Conservation (phyloP, 92 coral and sea anemone species). For the Siderastrea radians region DNA sequence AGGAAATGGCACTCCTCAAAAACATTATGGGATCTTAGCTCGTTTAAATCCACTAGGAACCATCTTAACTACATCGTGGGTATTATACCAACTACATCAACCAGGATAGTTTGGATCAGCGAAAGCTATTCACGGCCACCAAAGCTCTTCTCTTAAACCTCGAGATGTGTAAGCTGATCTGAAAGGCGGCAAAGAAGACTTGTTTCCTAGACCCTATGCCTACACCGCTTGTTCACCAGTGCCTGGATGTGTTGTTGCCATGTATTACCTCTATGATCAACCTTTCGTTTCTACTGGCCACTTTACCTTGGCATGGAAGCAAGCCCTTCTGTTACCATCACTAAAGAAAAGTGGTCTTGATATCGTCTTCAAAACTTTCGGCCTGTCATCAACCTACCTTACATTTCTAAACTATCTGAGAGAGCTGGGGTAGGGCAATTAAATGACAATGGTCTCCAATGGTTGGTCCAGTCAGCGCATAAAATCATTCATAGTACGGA, state of each 20-base stretch:
- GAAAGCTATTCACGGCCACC: constrained; percentile 32
- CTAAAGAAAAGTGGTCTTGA: constrained; percentile 62
- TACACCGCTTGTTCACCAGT: constrained; percentile 41
- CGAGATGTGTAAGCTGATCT: constrained; percentile 23
- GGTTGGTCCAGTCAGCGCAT: constrained; percentile 41
- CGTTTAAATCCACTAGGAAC: constrained; percentile 23
- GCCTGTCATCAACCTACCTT: constrained; percentile 69
- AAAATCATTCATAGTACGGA: constrained; percentile 61
- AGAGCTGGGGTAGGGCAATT: constrained; percentile 62
- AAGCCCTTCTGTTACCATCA: constrained; percentile 66
- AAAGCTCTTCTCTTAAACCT: constrained; percentile 28
- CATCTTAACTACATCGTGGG: constrained; percentile 29
- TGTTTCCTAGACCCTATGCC: constrained; percentile 44
- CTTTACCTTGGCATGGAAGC: constrained; percentile 62
- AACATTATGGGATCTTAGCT: constrained; percentile 14
- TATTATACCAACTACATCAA: constrained; percentile 43
- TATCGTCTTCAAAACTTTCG: constrained; percentile 58
- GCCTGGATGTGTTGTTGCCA: constrained; percentile 46
- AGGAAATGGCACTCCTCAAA: constrained; percentile 40
- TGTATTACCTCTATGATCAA: constrained; percentile 62
- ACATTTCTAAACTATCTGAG: constrained; percentile 59
- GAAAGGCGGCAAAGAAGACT: constrained; percentile 23
- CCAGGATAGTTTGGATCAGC: constrained; percentile 33
- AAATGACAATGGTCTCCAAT: constrained; percentile 32
- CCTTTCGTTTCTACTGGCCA: constrained; percentile 65